These are phyloP conservation scores for Eonycteris spelaea DNA, from an alignment of 2,113 vertebrate genomes.

Conservation along the genomic window DNA sequence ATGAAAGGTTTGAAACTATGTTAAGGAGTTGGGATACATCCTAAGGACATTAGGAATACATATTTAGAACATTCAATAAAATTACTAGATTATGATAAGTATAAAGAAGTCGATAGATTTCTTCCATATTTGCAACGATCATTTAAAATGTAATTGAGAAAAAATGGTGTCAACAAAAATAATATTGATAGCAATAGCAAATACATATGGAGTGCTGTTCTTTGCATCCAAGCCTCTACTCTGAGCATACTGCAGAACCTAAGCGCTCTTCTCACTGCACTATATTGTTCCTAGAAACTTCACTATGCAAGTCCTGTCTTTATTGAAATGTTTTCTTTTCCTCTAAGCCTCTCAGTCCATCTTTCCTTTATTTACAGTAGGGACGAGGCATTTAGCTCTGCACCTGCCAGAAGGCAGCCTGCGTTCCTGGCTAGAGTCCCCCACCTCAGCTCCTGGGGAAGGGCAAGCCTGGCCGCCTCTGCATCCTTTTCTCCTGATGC, in stretches of 20 bases:
- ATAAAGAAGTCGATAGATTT: neutral
- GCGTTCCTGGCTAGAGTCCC: neutral
- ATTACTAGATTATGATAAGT: neutral
- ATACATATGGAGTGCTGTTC: neutral
- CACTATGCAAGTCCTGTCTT: neutral
- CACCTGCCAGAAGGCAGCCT: too few species aligned
- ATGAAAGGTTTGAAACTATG: neutral
- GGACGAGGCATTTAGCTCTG: neutral
- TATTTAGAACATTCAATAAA: neutral
- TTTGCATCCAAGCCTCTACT: neutral
- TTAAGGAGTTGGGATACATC: neutral
- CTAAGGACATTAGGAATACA: neutral
- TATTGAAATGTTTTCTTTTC: neutral
- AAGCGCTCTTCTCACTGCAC: neutral
- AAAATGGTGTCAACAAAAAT: neutral
- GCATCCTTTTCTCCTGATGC: neutral
- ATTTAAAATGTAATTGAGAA: neutral
- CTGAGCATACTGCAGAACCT: neutral
- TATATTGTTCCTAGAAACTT: slow-evolving; percentile 4
- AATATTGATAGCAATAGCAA: neutral
- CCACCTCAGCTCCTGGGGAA: neutral
- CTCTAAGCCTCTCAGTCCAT: neutral
- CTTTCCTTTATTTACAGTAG: neutral
- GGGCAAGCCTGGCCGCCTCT: neutral
- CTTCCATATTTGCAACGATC: neutral